These are phyloP conservation scores for Microctenopoma stevenorrisi DNA, from an alignment of 2,797 vertebrate species.

Conservation along the genomic window DNA sequence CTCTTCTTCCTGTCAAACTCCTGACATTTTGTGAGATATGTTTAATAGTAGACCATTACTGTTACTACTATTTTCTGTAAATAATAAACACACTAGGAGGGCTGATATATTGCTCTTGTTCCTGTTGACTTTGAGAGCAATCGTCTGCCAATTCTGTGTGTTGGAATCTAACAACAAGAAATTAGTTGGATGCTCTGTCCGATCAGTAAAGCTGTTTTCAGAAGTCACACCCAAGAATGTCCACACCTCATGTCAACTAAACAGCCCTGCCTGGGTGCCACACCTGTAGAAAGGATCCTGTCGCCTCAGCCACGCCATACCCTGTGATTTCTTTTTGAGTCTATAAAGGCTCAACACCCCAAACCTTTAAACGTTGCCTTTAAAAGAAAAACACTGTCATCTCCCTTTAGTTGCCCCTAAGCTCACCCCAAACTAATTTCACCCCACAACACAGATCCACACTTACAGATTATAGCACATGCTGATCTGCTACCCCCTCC, in stretches of 20 bases:
- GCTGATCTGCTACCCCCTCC: neutral
- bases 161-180: neutral
- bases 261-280: constrained; percentile 13
- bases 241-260: neutral
- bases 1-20: neutral
- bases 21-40: constrained; percentile 8
- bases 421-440: constrained; percentile 32
- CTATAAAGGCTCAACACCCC: constrained; percentile 9
- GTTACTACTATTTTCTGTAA: neutral
- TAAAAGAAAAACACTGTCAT: constrained; percentile 30
- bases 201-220: constrained; percentile 14
- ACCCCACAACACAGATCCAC: constrained; percentile 18
- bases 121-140: neutral
- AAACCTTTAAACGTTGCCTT: constrained; percentile 22
- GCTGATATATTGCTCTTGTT: neutral
- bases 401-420: constrained; percentile 10
- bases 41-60: no score
- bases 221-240: constrained; percentile 1
- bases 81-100: neutral
- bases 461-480: constrained; percentile 21
- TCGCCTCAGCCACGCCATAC: neutral
- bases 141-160: neutral
- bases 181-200: neutral
- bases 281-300: constrained; percentile 32
- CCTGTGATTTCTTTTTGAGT: constrained; percentile 37